Evolutionary conservation across 1,140 invertebrate species (phyloP), one percentile per base, ranked within the genome.

Genomic region (Kradibia gibbosae): DNA sequence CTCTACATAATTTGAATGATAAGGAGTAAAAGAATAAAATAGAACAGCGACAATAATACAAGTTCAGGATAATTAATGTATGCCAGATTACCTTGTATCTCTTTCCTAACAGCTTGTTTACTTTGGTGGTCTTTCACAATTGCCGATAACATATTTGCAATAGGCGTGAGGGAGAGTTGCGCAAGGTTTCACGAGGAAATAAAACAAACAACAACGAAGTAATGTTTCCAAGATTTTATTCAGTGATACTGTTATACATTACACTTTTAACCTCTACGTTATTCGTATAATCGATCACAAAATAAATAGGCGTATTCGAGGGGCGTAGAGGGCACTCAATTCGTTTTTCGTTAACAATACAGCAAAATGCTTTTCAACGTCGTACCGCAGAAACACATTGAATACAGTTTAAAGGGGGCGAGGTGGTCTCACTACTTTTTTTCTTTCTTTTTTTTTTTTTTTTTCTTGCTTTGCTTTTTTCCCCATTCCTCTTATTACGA

Each of bases 71-170:
- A 57, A 57, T 34, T 62, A 3, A 39, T 53, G 36, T 7, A 62
- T 62, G 31, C 31, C 25, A 42, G 77, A 67, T 85, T 92, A 96
- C 96, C 96, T 94, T 97, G 96, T 83, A 94, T 92, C 90, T 98
- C 96, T 92, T 96, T 97, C 80, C 95, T 93, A 10, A 91, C 91
- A 31, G 93, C 90, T 90, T 97, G 96, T 87, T 95, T 95, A 17
- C 91, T 91, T 87, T 97, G 95, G 88, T 98, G 97, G 83, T 98
- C 96, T 91, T 97, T 98, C 11, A 98, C 93, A 88, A 98, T 93
- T 71, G 94, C 94, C 39, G 96, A 96, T 80, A 98, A 92, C 97
- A 98, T 98, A 25, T 71, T 83, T 48, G 3, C 39, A n/a, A n/a
- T n/a, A n/a, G n/a, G n/a, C n/a, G n/a, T n/a, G n/a, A n/a, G n/a